phyloP scores from a whole-genome alignment of 2,797 vertebrate genomes.

The Characodon lateralis region DNA sequence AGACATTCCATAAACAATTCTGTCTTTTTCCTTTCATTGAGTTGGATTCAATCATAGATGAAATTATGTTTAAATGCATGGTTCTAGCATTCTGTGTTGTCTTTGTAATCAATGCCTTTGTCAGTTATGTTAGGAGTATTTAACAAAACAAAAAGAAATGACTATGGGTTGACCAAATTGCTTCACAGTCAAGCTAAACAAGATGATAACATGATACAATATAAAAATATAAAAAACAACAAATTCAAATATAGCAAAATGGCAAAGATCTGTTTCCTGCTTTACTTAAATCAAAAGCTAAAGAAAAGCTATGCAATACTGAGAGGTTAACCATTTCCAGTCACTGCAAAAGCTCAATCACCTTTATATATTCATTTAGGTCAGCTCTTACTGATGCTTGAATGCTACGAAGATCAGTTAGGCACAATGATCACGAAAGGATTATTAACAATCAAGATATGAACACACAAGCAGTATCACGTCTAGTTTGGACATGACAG shows the following conservation, averaged over 20 bases:
- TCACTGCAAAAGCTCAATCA: no score
- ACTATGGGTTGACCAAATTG: not conserved
- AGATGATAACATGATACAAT: not conserved
- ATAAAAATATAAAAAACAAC: not conserved
- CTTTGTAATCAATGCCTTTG: not conserved
- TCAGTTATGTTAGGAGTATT: constrained; percentile 8
- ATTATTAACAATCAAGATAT: not conserved
- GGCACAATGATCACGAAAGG: not conserved
- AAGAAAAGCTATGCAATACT: not conserved
- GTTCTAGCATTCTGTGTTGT: not conserved
- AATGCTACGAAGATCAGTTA: not conserved
- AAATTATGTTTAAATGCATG: not conserved
- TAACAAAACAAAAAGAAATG: not conserved
- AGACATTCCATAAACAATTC: constrained; percentile 58
- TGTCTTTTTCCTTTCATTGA: constrained; percentile 27
- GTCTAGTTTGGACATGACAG: no score
- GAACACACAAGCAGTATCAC: not conserved
- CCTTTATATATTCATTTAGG: not conserved
- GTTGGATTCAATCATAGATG: constrained; percentile 11
- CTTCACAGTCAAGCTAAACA: not conserved
- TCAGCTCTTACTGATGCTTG: not conserved
- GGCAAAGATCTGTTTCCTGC: not conserved
- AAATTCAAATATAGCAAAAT: not conserved
- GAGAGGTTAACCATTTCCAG: not conserved
- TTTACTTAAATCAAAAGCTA: not conserved